These are phyloP conservation scores for Thomomys bottae DNA, from an alignment of 2,113 vertebrate genomes.

Conservation along the genomic window DNA sequence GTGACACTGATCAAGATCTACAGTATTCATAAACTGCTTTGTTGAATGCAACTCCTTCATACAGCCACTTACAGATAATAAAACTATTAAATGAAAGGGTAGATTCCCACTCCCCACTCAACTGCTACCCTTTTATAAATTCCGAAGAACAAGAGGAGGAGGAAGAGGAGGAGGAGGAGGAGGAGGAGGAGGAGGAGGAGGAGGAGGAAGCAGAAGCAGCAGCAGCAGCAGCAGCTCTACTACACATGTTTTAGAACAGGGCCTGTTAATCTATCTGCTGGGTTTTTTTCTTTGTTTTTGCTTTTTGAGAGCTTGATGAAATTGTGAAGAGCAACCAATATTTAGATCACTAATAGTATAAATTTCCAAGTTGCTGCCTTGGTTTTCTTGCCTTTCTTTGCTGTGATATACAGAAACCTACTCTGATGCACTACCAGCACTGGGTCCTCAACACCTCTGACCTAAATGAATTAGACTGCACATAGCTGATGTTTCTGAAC, in stretches of 20 bases:
- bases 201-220: no score
- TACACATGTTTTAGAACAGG: background rate
- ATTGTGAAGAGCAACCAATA: background rate
- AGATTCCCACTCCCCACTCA: fast-evolving
- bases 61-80: no score
- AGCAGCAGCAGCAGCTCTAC: no score
- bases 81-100: background rate
- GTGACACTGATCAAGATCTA: no score
- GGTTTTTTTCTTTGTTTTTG: constrained; percentile 15
- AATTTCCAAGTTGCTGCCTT: background rate
- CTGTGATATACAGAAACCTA: background rate
- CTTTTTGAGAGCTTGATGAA: background rate
- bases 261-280: background rate
- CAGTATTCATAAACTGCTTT: no score
- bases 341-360: background rate
- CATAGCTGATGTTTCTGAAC: background rate
- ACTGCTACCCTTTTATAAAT: background rate
- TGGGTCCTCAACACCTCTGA: background rate
- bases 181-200: no score
- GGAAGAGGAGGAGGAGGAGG: no score
- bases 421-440: no score
- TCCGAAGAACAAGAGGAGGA: background rate
- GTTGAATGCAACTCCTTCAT: no score
- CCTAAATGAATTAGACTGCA: background rate
- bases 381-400: background rate